Percentiles rank a stretch among this genome's conserved stretches.
These are phyloP conservation scores for Grammomys dolichurus DNA, from an alignment of 2,113 vertebrate genomes.

Conservation along the genomic window DNA sequence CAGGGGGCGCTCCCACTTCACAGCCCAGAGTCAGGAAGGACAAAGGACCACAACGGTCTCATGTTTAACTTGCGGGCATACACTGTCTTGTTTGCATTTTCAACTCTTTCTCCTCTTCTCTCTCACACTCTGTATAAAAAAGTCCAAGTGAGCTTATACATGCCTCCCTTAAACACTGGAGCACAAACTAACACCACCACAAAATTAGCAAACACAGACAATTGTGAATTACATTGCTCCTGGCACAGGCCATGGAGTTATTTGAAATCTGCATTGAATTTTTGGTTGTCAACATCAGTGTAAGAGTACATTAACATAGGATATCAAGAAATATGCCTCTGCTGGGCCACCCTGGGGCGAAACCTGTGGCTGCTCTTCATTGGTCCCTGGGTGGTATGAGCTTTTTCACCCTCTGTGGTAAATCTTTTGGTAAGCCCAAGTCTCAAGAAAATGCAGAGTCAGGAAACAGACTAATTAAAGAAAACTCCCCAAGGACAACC, in stretches of 20 bases:
- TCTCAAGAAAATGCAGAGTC: constrained; percentile 40
- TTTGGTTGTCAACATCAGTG: constrained; percentile 76
- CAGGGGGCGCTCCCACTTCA: constrained; percentile 98
- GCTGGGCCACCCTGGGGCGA: constrained; percentile 68
- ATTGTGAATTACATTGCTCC: constrained; percentile 30
- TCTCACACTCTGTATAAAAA: constrained; percentile 30
- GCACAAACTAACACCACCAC: constrained; percentile 39
- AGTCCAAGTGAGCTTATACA: constrained; percentile 74
- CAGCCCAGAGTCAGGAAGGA: constrained; percentile 84
- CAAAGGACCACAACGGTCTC: constrained; percentile 84
- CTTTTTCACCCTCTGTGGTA: constrained; percentile 72
- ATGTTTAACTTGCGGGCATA: constrained; percentile 71
- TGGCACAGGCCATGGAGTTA: constrained; percentile 54
- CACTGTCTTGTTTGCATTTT: constrained; percentile 69
- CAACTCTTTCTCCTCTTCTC: constrained; percentile 53
- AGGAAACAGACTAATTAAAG: constrained; percentile 37
- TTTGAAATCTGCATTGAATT: constrained; percentile 75
- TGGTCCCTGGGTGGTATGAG: constrained; percentile 68
- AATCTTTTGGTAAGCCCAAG: constrained; percentile 71
- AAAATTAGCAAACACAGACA: constrained; percentile 33
- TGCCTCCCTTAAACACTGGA: constrained; percentile 47
- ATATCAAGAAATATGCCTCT: constrained; percentile 74
- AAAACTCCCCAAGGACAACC: constrained; percentile 51
- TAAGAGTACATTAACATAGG: constrained; percentile 74
- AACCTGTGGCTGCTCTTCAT: constrained; percentile 68